Evolutionary conservation across 1,140 invertebrate species (phyloP), one percentile per base, ranked within the genome.

Genomic region (Procambarus virginalis): DNA sequence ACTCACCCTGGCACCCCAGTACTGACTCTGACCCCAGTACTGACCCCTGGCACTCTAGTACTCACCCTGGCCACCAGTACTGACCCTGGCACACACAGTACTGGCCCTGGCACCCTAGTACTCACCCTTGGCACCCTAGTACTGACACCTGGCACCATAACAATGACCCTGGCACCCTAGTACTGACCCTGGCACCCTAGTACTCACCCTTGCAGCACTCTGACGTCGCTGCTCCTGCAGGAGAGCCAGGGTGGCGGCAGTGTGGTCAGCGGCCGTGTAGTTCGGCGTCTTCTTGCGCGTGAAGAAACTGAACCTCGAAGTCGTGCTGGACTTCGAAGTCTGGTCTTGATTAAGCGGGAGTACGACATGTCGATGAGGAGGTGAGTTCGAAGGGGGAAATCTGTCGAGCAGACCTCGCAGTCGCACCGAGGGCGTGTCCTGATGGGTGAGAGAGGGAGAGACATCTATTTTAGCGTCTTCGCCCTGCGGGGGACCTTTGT

Each of bases 361-460:
- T 90, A 92, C 49, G 89, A 91, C 91, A 92, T 92, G 78, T 92
- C 91, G 78, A 92, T 86, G 76, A 92, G 86, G 46, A 91, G 89
- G 82, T 92, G 91, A 12, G 91, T 92, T 49, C 91, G 89, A 2
- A 92, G 89, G 8, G 91, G 91, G 77, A 87, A 92, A 81, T 92
- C 89, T 14, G 81, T 82, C 22, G 85, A 34, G 82, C 91, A 92
- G 34, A 91, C 82, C 60, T 92, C 91, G 70, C 91, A 92, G n/a
- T 84, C 85, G 82, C 91, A 92, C 46, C 89, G 68, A 85, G 81
- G 45, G 48, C 83, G 82, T 92, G 91, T 85, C 91, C 91, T 92
- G 89, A 2, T 2, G 70, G 49, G 70, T 34, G 22, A 73, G 49
- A n/a, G 70, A 34, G 64, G 20, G 14, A 64, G 60, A 55, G 51